These are phyloP conservation scores for Drosophila eohydei DNA, from an alignment of 2,888 invertebrate genomes.

Conservation along the genomic window DNA sequence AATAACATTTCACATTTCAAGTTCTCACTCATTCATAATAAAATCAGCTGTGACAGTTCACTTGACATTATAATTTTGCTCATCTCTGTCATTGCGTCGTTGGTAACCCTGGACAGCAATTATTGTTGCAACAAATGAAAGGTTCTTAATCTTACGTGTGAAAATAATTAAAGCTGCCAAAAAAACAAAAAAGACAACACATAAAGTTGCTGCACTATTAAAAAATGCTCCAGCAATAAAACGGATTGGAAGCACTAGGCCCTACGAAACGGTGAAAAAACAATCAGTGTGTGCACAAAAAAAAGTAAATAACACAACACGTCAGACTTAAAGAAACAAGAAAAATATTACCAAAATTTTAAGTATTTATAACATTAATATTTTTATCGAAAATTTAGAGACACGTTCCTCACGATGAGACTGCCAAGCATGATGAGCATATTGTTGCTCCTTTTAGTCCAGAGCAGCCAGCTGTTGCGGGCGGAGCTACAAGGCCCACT, in stretches of 20 bases:
- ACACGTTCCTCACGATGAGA: conserved; percentile 55
- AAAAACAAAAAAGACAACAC: conserved; percentile 16
- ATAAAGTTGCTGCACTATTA: conserved; percentile 11
- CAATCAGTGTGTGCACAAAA: conserved; percentile 56
- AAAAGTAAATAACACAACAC: conserved; percentile 76
- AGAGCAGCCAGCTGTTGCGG: conserved; percentile 38
- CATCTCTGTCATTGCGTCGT: conserved; percentile 30
- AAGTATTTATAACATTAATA: conserved; percentile 25
- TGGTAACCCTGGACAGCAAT: conserved; percentile 43
- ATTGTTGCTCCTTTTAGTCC: conserved; percentile 53
- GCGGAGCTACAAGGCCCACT: conserved; percentile 77
- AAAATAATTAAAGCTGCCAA: conserved; percentile 44
- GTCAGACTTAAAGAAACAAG: conserved; percentile 58
- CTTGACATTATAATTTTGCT: conserved; percentile 9
- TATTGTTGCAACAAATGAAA: conserved; percentile 58
- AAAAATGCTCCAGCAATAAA: conserved; percentile 58
- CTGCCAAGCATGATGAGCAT: conserved; percentile 47
- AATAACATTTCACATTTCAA: neutral
- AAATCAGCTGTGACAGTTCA: conserved; percentile 22
- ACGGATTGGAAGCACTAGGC: conserved; percentile 13
- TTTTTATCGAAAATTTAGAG: conserved; percentile 17
- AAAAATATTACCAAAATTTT: conserved; percentile 40
- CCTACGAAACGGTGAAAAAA: conserved; percentile 36
- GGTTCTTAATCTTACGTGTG: conserved; percentile 68
- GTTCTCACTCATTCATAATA: neutral